phyloP scores from a whole-genome alignment of 2,113 vertebrate species.

The Okapia johnstoni region DNA sequence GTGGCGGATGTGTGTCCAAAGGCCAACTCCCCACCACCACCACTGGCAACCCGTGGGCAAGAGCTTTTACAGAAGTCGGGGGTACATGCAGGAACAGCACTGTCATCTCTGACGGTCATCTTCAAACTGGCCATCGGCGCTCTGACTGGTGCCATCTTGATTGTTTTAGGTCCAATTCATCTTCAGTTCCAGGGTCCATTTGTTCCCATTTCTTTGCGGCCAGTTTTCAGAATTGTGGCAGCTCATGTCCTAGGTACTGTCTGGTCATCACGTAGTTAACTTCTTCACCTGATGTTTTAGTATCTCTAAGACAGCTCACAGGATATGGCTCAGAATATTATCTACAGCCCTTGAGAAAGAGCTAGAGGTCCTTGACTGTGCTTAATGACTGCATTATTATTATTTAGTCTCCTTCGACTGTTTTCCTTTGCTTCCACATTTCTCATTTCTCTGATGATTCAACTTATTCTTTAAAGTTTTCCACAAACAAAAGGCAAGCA shows the following conservation, averaged over 20 bases:
- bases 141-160: neutral
- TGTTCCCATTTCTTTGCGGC: neutral
- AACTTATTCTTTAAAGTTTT: neutral
- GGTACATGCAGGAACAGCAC: neutral
- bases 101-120: neutral
- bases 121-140: rapidly evolving
- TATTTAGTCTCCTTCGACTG: neutral
- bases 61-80: neutral
- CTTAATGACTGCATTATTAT: neutral
- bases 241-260: neutral
- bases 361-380: neutral
- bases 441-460: neutral
- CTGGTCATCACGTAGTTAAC: neutral
- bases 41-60: neutral
- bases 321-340: neutral
- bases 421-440: neutral
- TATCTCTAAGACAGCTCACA: neutral
- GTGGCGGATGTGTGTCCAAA: neutral
- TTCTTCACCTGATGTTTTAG: neutral
- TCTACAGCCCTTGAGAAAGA: neutral
- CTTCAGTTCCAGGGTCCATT: neutral
- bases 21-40: neutral
- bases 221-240: neutral
- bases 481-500: neutral
- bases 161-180: neutral